Evolutionary conservation across 2,113 vertebrate species (phyloP).

Genomic region (Lichenostomus cassidix): DNA sequence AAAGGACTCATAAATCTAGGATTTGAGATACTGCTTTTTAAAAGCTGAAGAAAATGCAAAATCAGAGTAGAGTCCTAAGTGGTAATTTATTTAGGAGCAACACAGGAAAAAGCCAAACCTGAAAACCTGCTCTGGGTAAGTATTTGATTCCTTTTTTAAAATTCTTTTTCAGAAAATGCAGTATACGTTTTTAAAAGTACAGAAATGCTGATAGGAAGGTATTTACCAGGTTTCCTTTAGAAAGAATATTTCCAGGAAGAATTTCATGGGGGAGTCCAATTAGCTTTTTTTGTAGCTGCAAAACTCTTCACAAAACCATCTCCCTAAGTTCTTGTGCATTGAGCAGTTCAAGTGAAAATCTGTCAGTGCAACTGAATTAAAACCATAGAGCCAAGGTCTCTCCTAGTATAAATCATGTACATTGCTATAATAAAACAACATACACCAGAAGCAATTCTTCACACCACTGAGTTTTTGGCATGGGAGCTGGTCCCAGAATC

Average conservation of each 20-base stretch:
- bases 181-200: neutral
- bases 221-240: neutral
- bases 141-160: neutral
- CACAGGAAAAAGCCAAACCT: neutral
- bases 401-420: conserved; percentile 15
- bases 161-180: neutral
- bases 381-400: conserved; percentile 1
- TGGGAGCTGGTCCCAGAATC: neutral
- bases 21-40: neutral
- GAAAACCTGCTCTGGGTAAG: neutral
- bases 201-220: neutral
- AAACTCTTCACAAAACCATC: neutral
- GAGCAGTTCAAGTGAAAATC: conserved; percentile 22
- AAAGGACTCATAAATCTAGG: neutral
- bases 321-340: neutral
- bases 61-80: neutral
- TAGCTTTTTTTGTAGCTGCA: neutral
- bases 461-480: conserved; percentile 17
- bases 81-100: neutral
- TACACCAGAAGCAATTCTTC: conserved; percentile 39
- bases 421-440: conserved; percentile 37
- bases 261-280: neutral
- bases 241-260: neutral
- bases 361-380: conserved; percentile 33
- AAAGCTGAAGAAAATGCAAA: neutral